Evolutionary conservation across 2,888 invertebrate genomes (phyloP), one percentile per base, ranked within the genome.

Genomic region (Hedychridium roseum): DNA sequence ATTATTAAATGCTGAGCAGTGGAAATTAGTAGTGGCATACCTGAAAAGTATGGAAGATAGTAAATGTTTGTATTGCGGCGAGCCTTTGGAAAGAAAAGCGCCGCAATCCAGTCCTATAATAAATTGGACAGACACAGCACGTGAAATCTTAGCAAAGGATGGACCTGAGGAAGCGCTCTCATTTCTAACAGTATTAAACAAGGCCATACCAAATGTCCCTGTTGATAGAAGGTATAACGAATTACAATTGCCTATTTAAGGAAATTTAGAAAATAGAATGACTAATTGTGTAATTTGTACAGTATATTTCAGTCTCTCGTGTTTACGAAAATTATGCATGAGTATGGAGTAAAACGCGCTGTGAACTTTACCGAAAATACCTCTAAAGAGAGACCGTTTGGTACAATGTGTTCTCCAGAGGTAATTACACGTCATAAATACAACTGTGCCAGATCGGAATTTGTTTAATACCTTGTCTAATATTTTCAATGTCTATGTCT

Each of bases 21-120:
- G 88, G 87, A 83, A 84, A 39, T 76, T 82, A 42, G 78, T 84
- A 0, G 74, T 85, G 1, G 80, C 82, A 44, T 73, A 83, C n/a
- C 81, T 85, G 26, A 81, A 83, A 0, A 84, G 82, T 9, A 75
- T 87, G 41, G 83, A 84, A 54, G 81, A 81, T 0, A 83, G 84
- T 36, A 79, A 79, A 16, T 89, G 89, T 71, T 71, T 88, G 30
- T 85, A 85, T 71, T 89, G 89, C 65, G 83, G 82, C 2, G 82
- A 80, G 44, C 78, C 77, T 34, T 80, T 83, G 37, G 71, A 78
- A 18, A 74, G n/a, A n/a, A n/a, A n/a, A n/a, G n/a, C n/a, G n/a
- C n/a, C n/a, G n/a, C n/a, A n/a, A n/a, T n/a, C n/a, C n/a, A n/a
- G 82, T 0, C 80, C 76, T 39, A 76, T 81, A 38, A 82, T 85